Conservation (phyloP, 1,140 invertebrate genomes). For the Neodiprion lecontei region DNA sequence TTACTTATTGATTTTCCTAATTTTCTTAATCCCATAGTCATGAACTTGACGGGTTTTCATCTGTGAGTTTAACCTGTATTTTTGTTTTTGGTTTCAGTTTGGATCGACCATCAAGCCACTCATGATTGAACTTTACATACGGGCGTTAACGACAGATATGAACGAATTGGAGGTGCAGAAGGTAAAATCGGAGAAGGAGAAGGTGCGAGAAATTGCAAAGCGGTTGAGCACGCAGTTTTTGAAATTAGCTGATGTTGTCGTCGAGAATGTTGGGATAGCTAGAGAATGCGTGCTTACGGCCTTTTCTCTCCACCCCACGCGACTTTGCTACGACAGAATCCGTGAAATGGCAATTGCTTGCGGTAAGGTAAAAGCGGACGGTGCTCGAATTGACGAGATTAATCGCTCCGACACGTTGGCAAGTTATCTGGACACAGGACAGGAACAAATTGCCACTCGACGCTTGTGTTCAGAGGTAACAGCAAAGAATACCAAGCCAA, state of each 20-base stretch:
- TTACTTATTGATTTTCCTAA: too few species aligned
- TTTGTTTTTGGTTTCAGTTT: conserved; percentile 61
- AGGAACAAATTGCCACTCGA: background rate
- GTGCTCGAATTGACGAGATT: conserved; percentile 16
- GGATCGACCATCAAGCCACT: conserved; percentile 68
- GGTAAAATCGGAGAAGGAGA: conserved; percentile 61
- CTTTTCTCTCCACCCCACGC: conserved; percentile 69
- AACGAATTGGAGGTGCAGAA: conserved; percentile 77
- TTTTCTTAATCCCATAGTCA: too few species aligned
- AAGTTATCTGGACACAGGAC: background rate
- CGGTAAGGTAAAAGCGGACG: conserved; percentile 55
- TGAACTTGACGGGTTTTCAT: too few species aligned
- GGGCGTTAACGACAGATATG: conserved; percentile 76
- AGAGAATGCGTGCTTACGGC: conserved; percentile 72
- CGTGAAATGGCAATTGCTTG: conserved; percentile 63
- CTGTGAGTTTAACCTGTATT: too few species aligned
- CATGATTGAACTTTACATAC: conserved; percentile 75
- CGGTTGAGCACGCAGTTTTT: conserved; percentile 66
- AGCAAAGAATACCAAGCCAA: background rate
- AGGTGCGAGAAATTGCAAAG: conserved; percentile 62
- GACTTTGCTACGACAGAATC: conserved; percentile 60
- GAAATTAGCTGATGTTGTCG: conserved; percentile 65
- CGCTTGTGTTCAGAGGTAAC: background rate
- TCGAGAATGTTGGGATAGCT: conserved; percentile 63
- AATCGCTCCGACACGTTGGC: conserved; percentile 17